phyloP scores from a whole-genome alignment of 1,140 invertebrate genomes.

The Vollenhovia emeryi region DNA sequence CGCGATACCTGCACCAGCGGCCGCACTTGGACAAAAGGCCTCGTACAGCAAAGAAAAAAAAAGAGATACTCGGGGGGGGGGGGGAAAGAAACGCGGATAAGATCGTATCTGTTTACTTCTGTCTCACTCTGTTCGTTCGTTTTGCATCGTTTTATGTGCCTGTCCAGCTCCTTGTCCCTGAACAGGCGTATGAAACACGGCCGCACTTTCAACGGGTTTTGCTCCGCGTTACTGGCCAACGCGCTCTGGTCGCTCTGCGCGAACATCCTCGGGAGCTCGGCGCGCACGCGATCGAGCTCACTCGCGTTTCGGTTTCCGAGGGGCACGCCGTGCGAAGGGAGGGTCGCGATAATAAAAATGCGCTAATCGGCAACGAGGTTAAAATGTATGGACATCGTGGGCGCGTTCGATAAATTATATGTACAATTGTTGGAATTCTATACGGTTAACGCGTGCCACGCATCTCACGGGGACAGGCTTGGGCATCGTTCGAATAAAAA shows the following conservation, averaged over 20 bases:
- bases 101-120: slow-evolving; percentile 65
- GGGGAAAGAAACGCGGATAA: background rate
- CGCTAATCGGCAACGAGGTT: slow-evolving; percentile 8
- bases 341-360: slow-evolving; percentile 46
- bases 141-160: slow-evolving; percentile 80
- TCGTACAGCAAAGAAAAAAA: background rate
- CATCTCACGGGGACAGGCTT: background rate
- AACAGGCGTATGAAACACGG: slow-evolving; percentile 80
- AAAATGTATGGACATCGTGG: background rate
- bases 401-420: background rate
- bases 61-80: too few relatives aligned
- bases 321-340: background rate
- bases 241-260: slow-evolving; percentile 9
- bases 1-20: background rate
- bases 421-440: background rate
- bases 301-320: too few relatives aligned
- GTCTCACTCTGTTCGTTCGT: slow-evolving; percentile 79
- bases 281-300: background rate
- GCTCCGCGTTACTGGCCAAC: slow-evolving; percentile 19
- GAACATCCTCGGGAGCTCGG: slow-evolving; percentile 52
- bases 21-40: background rate
- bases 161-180: slow-evolving; percentile 80
- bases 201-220: slow-evolving; percentile 68
- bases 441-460: background rate
- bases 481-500: background rate